These are phyloP conservation scores for Cotesia vestalis DNA, from an alignment of 1,140 invertebrate genomes.

Conservation along the genomic window DNA sequence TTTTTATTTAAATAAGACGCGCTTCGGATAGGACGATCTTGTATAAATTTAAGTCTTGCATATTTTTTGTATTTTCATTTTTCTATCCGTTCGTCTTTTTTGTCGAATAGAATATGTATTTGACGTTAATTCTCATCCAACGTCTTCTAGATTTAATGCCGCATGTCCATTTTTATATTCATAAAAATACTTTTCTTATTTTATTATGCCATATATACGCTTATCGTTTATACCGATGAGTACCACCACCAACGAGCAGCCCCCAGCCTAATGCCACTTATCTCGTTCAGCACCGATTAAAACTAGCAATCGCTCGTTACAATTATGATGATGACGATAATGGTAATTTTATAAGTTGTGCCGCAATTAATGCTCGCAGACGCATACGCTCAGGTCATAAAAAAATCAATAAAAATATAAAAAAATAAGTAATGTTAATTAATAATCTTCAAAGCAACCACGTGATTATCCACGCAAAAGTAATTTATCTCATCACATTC, in stretches of 20 bases:
- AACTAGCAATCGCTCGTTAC: constrained; percentile 64
- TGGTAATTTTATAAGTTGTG: constrained; percentile 52
- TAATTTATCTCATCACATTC: constrained; percentile 41
- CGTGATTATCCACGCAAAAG: constrained; percentile 8
- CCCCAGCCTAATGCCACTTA: constrained; percentile 66
- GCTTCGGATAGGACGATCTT: too few relatives aligned
- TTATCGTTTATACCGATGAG: too few relatives aligned
- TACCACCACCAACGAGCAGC: constrained; percentile 62
- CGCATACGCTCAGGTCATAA: constrained; percentile 52
- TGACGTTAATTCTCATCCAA: too few relatives aligned
- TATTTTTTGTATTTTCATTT: too few relatives aligned
- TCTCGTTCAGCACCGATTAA: constrained; percentile 64
- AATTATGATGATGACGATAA: constrained; percentile 18
- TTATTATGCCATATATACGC: too few relatives aligned
- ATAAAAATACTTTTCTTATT: too few relatives aligned
- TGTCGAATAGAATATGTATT: too few relatives aligned
- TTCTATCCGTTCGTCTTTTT: too few relatives aligned
- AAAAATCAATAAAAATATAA: constrained; percentile 43
- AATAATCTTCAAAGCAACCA: not conserved
- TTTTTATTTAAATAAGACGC: too few relatives aligned
- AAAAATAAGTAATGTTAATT: not conserved
- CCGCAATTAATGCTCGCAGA: constrained; percentile 53
- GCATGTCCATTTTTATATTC: too few relatives aligned
- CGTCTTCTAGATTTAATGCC: too few relatives aligned
- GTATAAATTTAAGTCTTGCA: too few relatives aligned